phyloP scores from a whole-genome alignment of 2,113 vertebrate genomes.

The Heterochromis multidens region DNA sequence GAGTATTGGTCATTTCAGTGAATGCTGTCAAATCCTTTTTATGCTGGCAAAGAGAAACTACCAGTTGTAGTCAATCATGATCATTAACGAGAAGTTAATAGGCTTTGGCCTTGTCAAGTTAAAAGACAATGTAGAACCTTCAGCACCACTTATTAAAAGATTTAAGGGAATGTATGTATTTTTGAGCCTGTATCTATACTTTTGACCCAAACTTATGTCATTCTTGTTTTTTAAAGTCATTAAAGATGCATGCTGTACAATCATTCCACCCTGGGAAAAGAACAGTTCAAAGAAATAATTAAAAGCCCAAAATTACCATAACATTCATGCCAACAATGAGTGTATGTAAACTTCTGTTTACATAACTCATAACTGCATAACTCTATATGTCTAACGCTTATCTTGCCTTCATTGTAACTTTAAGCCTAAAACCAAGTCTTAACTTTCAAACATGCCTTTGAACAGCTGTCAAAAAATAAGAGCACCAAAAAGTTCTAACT shows the following conservation, averaged over 20 bases:
- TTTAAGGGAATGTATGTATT: neutral
- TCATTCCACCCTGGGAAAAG: neutral
- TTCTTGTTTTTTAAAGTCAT: too few relatives aligned
- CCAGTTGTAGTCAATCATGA: neutral
- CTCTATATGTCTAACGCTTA: neutral
- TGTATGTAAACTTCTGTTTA: neutral
- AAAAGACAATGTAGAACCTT: neutral
- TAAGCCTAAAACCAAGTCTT: neutral
- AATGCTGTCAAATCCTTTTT: neutral
- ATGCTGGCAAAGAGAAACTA: neutral
- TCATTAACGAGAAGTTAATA: neutral
- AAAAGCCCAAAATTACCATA: neutral
- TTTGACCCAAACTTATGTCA: too few relatives aligned
- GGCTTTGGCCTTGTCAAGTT: neutral
- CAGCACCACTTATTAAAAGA: neutral
- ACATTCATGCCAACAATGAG: neutral
- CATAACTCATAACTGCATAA: too few relatives aligned
- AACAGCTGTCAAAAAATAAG: neutral
- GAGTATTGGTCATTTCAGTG: neutral
- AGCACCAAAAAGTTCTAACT: neutral
- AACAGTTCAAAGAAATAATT: neutral
- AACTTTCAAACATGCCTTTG: accelerated
- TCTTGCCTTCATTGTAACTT: neutral
- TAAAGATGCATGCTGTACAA: neutral
- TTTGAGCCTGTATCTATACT: neutral